Percentiles rank a stretch among this genome's conserved stretches.
Evolutionary conservation across 2,113 vertebrate species (phyloP).

Genomic region (Tichodroma muraria): DNA sequence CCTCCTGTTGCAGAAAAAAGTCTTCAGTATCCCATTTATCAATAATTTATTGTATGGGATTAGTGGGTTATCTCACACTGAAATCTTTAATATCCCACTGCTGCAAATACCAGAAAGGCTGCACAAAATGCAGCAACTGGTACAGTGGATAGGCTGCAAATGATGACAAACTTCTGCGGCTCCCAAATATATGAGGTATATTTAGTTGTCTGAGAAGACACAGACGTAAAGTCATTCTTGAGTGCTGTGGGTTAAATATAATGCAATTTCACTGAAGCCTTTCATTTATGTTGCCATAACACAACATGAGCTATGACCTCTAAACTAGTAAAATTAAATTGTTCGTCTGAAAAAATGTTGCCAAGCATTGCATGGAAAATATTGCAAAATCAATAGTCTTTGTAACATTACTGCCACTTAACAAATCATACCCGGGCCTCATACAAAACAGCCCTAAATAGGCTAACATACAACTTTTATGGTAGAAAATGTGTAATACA

Average conservation of each 20-base stretch:
- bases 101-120: neutral
- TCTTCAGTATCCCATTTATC: neutral
- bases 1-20: neutral
- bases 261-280: neutral
- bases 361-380: neutral
- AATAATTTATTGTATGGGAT: neutral
- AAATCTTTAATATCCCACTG: neutral
- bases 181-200: neutral
- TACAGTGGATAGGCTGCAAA: neutral
- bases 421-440: neutral
- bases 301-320: neutral
- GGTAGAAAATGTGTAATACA: neutral
- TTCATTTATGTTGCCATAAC: neutral
- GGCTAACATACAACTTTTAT: neutral
- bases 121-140: neutral
- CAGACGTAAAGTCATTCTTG: neutral
- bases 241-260: neutral
- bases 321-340: neutral
- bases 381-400: slow-evolving; percentile 22
- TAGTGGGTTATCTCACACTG: neutral
- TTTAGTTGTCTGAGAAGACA: neutral
- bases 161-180: neutral
- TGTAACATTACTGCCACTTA: slow-evolving; percentile 12
- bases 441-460: neutral
- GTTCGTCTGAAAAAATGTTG: neutral